phyloP scores from a whole-genome alignment of 2,888 invertebrate genomes.

The Athrips mouffetella region DNA sequence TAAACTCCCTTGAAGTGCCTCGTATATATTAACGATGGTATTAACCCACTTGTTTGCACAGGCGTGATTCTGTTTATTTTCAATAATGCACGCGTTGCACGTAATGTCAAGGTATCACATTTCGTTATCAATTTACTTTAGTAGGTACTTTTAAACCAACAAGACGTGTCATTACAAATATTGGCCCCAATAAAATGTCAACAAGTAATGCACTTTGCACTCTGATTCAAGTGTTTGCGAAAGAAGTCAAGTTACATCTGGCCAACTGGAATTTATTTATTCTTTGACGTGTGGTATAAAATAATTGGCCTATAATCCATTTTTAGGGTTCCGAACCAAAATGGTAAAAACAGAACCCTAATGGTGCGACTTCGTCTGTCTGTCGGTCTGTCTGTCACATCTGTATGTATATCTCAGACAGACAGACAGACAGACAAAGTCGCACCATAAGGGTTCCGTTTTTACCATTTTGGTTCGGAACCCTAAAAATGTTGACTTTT shows the following conservation, averaged over 20 bases:
- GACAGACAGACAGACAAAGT: too few relatives aligned
- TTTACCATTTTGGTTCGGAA: too few relatives aligned
- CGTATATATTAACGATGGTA: conserved; percentile 8
- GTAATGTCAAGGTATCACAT: conserved; percentile 10
- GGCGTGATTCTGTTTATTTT: conserved; percentile 7
- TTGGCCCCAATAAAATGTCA: conserved; percentile 3
- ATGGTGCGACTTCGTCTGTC: too few relatives aligned
- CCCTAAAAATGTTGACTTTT: too few relatives aligned
- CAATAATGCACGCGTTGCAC: neutral
- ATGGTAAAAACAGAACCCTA: too few relatives aligned
- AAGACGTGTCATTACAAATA: conserved; percentile 3
- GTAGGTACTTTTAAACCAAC: neutral
- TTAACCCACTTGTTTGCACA: conserved; percentile 9
- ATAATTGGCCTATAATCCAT: too few relatives aligned
- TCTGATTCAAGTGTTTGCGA: neutral
- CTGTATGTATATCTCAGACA: too few relatives aligned
- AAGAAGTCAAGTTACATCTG: neutral
- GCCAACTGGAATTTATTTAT: too few relatives aligned
- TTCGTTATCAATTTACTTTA: conserved; percentile 8
- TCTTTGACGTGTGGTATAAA: too few relatives aligned
- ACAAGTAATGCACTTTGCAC: neutral
- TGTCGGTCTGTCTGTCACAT: too few relatives aligned
- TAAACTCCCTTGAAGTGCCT: conserved; percentile 1
- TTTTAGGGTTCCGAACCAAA: too few relatives aligned
- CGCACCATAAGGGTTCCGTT: too few relatives aligned